phyloP scores from a whole-genome alignment of 92 coral and sea anemone genomes.

The Zoanthus solanderi region DNA sequence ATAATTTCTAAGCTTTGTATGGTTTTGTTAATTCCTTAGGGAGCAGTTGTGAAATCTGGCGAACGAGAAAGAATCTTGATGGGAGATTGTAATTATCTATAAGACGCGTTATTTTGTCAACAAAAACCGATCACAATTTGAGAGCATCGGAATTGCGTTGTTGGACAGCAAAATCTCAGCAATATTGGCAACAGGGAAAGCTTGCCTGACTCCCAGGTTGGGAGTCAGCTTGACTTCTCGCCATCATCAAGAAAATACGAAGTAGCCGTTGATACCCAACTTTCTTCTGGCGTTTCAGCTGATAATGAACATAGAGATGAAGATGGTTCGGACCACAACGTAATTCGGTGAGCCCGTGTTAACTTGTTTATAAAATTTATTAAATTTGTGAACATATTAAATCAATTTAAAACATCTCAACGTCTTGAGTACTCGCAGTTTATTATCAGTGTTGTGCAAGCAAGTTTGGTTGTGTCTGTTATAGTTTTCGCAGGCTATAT shows the following conservation, averaged over 20 bases:
- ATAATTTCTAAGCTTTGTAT: not conserved
- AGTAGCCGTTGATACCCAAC: conserved; percentile 17
- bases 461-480: not conserved
- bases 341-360: conserved; percentile 31
- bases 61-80: not conserved
- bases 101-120: not conserved
- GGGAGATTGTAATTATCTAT: not conserved
- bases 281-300: not conserved
- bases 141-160: conserved; percentile 2
- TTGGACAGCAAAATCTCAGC: conserved; percentile 53
- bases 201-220: conserved; percentile 81
- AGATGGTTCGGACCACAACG: conserved; percentile 16
- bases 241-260: conserved; percentile 45
- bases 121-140: not conserved
- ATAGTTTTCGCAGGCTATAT: not conserved
- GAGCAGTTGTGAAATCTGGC: not conserved
- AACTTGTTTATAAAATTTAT: conserved; percentile 16
- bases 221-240: conserved; percentile 66
- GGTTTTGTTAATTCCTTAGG: conserved; percentile 7
- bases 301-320: not conserved
- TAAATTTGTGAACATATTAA: conserved; percentile 1
- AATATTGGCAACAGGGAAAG: conserved; percentile 93
- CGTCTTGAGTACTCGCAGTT: not conserved
- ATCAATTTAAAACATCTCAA: not conserved
- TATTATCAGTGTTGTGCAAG: not conserved